These are phyloP conservation scores for Calephelis nemesis DNA, from an alignment of 1,140 invertebrate species.

Conservation along the genomic window DNA sequence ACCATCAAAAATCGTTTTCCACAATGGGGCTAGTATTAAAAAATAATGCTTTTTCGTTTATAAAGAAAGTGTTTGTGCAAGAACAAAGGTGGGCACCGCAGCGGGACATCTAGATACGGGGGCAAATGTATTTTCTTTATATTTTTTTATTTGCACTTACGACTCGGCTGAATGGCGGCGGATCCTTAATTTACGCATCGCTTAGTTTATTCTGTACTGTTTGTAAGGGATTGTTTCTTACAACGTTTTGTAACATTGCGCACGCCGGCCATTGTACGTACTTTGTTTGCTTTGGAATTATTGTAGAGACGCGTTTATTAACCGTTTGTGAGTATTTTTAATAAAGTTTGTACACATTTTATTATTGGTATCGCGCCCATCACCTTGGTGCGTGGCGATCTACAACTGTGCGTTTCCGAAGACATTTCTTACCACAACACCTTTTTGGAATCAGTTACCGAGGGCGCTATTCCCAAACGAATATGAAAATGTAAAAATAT, in stretches of 20 bases:
- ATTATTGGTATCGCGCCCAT: neutral
- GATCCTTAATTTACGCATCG: conserved; percentile 76
- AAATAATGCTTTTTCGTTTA: conserved; percentile 57
- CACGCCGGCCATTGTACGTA: conserved; percentile 46
- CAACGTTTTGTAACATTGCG: conserved; percentile 66
- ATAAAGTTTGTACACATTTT: neutral
- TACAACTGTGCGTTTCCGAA: no score
- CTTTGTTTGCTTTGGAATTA: conserved; percentile 11
- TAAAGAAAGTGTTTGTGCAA: conserved; percentile 75
- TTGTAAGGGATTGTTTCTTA: conserved; percentile 67
- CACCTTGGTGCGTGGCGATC: no score
- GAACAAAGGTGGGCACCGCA: conserved; percentile 68
- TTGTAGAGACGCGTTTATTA: conserved; percentile 4
- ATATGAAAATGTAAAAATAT: no score
- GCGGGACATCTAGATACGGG: conserved; percentile 71
- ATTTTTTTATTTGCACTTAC: conserved; percentile 64
- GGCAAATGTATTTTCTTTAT: conserved; percentile 58
- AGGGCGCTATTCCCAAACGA: no score
- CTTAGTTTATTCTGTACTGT: conserved; percentile 65
- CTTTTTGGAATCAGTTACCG: no score
- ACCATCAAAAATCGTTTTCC: conserved; percentile 57
- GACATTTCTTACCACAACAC: no score
- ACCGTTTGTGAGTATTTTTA: conserved; percentile 1
- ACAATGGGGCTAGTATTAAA: conserved; percentile 58
- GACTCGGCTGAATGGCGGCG: conserved; percentile 58